Evolutionary conservation across 2,113 vertebrate genomes (phyloP).

Genomic region (Muntiacus muntjak): DNA sequence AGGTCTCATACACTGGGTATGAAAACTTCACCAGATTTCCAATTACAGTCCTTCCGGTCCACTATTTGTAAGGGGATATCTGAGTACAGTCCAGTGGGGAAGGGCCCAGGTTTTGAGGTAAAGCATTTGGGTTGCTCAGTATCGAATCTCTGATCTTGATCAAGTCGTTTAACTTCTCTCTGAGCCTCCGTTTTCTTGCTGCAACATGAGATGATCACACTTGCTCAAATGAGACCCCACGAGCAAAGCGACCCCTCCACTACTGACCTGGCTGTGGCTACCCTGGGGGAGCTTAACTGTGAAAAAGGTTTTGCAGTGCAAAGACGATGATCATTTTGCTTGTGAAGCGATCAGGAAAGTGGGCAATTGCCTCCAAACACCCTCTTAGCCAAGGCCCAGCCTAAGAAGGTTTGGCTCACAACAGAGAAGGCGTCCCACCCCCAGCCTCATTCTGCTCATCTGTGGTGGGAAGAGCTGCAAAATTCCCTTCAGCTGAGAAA

Average conservation of each 20-base stretch:
- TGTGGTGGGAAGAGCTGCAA: neutral
- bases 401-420: neutral
- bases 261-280: neutral
- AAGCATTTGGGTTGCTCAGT: neutral
- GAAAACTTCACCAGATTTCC: neutral
- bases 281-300: neutral
- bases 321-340: neutral
- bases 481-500: neutral
- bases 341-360: neutral
- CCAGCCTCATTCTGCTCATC: neutral
- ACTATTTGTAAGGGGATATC: neutral
- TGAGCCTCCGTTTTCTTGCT: neutral
- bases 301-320: neutral
- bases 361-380: accelerated
- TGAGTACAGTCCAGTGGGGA: neutral
- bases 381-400: neutral
- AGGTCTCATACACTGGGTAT: neutral
- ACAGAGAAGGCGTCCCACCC: neutral
- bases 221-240: neutral
- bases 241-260: accelerated
- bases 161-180: too few relatives aligned
- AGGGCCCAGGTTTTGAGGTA: neutral
- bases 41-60: accelerated
- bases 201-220: neutral
- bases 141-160: neutral